Evolutionary conservation across 2,888 invertebrate genomes (phyloP).

Genomic region (Brenthis daphne): DNA sequence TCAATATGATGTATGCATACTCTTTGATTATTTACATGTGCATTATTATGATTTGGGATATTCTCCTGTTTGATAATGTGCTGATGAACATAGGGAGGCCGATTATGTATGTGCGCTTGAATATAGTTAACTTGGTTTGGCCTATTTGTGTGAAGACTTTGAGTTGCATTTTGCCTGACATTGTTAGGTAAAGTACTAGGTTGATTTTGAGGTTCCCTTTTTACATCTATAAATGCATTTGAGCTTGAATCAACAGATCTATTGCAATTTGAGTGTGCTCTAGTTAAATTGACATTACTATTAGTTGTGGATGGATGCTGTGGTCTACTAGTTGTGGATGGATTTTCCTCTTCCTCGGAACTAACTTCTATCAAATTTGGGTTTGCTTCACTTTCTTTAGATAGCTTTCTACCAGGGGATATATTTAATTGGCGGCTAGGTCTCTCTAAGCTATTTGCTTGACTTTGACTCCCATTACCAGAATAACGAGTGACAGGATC

Average conservation of each 20-base stretch:
- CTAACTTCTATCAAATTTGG: constrained; percentile 73
- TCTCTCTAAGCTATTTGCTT: constrained; percentile 57
- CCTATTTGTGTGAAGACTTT: constrained; percentile 14
- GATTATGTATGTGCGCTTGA: constrained; percentile 32
- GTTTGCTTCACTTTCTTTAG: constrained; percentile 63
- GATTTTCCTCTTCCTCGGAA: constrained; percentile 76
- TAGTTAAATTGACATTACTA: constrained; percentile 43
- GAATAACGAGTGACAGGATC: constrained; percentile 44
- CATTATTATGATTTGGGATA: background rate
- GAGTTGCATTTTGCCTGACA: constrained; percentile 41
- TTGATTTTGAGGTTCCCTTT: constrained; percentile 57
- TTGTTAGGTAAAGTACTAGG: constrained; percentile 48
- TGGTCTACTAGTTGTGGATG: constrained; percentile 56
- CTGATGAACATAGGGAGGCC: background rate
- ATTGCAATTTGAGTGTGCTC: constrained; percentile 32
- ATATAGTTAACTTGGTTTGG: constrained; percentile 30
- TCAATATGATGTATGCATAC: constrained; percentile 1
- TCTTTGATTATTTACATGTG: constrained; percentile 2
- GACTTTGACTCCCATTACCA: constrained; percentile 40
- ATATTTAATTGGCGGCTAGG: constrained; percentile 74
- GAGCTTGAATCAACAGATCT: constrained; percentile 38
- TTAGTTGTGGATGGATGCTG: constrained; percentile 48
- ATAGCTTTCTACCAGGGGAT: constrained; percentile 68
- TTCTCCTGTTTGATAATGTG: constrained; percentile 16
- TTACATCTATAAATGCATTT: constrained; percentile 52